Conservation (phyloP, 2,797 vertebrate genomes). For the Margarornis squamiger region DNA sequence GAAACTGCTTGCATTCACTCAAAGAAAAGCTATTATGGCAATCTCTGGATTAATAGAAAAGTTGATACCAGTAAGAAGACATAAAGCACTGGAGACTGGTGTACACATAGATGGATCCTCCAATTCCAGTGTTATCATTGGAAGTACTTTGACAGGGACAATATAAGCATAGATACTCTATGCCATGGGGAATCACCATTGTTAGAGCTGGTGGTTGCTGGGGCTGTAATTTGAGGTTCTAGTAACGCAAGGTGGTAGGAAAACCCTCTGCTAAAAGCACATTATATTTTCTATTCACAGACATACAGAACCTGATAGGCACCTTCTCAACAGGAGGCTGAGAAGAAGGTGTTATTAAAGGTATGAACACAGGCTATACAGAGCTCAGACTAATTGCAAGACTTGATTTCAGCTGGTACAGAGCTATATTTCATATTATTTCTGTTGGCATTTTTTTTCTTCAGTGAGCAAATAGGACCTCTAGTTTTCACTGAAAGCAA, state of each 20-base stretch:
- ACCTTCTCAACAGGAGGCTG: not conserved
- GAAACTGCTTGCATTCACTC: not conserved
- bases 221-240: not conserved
- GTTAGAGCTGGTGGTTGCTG: not conserved
- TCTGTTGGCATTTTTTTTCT: rapidly evolving
- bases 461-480: not conserved
- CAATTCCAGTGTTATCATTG: not conserved
- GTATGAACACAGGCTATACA: not conserved
- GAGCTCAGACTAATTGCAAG: not conserved
- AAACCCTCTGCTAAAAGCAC: not conserved
- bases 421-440: not conserved
- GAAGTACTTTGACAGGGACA: not conserved
- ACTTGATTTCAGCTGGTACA: not conserved
- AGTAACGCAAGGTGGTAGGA: not conserved
- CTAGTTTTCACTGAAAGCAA: not conserved
- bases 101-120: not conserved
- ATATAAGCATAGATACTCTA: rapidly evolving
- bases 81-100: not conserved
- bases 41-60: not conserved
- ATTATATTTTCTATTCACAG: not conserved
- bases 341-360: not conserved
- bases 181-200: not conserved
- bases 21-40: not conserved
- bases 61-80: not conserved
- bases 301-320: not conserved